Evolutionary conservation across 2,113 vertebrate species (phyloP), one percentile per base, ranked within the genome.

Genomic region (Mesembrinibis cayennensis): DNA sequence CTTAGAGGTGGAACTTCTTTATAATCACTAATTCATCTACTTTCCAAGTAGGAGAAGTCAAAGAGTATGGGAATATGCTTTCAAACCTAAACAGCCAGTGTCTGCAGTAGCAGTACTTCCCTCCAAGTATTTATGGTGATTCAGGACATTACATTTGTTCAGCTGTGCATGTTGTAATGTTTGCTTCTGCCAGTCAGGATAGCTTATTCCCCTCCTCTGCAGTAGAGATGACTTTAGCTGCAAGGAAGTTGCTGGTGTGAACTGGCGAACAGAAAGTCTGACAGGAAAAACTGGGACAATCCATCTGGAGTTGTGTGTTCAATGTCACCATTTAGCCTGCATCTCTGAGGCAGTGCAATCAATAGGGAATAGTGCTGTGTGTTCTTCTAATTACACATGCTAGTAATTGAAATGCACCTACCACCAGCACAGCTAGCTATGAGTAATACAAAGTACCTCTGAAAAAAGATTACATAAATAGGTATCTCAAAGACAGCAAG

Each of bases 201-300:
- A 96, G 84, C 27, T 93, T 79, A 73, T 77, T 95, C 53, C 27
- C 26, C 36, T 95, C 29, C 30, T 29, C 49, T 87, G 83, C 62
- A 76, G 61, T n/a, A 93, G 65, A 96, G 78, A 87, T 71, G 87
- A 66, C 67, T 96, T 87, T 63, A 87, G 62, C 70, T 88, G 67
- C 44, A 95, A 74, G 61, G 67, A 95, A 88, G 32, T 34, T 97
- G 89, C 95, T 94, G 82, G 42, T 78, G 72, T 95, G 58, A 95
- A 87, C 67, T 42, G 49, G 13, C 45, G 53, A 92, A 79, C 2
- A 94, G 22, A 61, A 93, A 16, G 44, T 61, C 77, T 93, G 87
- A 83, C 82, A 97, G 90, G 71, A 82, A 79, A 97, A 98, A 92
- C 84, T 84, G 58, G 96, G 96, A 87, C 89, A 89, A 66, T 80